These are phyloP conservation scores for Teleogryllus oceanicus DNA, from an alignment of 2,888 invertebrate species.

Conservation along the genomic window DNA sequence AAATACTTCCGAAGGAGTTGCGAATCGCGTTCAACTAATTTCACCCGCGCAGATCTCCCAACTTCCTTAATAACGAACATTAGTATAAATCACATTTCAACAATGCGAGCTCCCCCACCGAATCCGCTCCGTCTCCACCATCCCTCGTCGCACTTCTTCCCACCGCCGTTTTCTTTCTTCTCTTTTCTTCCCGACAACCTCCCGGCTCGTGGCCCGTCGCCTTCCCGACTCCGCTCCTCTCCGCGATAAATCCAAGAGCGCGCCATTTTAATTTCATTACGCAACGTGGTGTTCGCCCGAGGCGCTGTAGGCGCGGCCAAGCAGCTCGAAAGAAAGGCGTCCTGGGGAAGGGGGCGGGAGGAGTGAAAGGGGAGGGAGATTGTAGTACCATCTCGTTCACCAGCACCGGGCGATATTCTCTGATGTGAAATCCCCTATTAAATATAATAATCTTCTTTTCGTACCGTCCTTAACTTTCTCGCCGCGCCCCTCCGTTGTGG, in stretches of 20 bases:
- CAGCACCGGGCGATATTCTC: neutral
- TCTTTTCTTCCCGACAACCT: neutral
- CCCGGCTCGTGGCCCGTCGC: neutral
- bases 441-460: slow-evolving; percentile 11
- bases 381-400: too few species aligned
- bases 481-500: neutral
- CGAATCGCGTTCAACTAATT: too few species aligned
- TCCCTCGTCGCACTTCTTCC: too few species aligned
- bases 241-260: neutral
- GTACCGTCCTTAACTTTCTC: neutral
- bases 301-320: neutral
- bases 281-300: neutral
- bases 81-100: too few species aligned
- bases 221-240: neutral
- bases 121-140: too few species aligned
- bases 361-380: too few species aligned
- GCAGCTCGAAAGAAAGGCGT: too few species aligned
- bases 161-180: neutral
- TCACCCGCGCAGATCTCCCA: too few species aligned
- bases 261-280: neutral
- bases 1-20: too few species aligned
- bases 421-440: slow-evolving; percentile 1
- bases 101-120: too few species aligned
- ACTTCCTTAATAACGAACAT: too few species aligned
- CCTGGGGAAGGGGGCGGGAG: too few species aligned